Evolutionary conservation across 1,140 invertebrate genomes (phyloP).

Genomic region (Triops longicaudatus): DNA sequence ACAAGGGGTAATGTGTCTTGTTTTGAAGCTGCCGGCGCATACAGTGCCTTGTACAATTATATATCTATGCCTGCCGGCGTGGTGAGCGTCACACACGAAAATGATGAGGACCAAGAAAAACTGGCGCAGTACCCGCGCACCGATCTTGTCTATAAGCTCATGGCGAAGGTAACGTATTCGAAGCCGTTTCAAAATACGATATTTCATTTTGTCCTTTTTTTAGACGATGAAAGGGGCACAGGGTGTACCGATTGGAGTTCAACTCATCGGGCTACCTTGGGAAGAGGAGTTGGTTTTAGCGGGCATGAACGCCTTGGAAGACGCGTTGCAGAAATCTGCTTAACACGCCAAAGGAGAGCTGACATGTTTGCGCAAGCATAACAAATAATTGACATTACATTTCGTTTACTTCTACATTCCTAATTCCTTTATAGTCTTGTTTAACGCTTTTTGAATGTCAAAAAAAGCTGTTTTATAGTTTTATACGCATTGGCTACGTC

Average conservation of each 20-base stretch:
- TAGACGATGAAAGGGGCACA: conserved; percentile 34
- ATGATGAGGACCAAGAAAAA: conserved; percentile 34
- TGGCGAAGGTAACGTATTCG: conserved; percentile 33
- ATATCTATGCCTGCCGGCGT: conserved; percentile 38
- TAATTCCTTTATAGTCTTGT: no score
- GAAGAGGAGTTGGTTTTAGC: conserved; percentile 39
- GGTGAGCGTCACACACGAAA: conserved; percentile 37
- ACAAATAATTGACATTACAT: no score
- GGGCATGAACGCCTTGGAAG: conserved; percentile 35
- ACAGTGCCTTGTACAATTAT: conserved; percentile 37
- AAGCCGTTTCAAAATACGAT: background rate
- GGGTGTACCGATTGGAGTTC: conserved; percentile 40
- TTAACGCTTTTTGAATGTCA: no score
- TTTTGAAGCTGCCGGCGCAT: conserved; percentile 30
- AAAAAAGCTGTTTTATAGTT: no score
- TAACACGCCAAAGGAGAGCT: background rate
- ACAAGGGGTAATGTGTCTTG: background rate
- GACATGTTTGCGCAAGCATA: background rate
- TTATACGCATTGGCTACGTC: no score
- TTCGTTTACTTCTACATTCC: no score
- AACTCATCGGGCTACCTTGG: conserved; percentile 40
- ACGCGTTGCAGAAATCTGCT: conserved; percentile 24
- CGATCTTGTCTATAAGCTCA: conserved; percentile 33
- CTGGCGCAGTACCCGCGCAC: conserved; percentile 34
- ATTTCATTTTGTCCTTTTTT: background rate